Percentiles rank a stretch among this genome's conserved stretches.
Evolutionary conservation across 2,888 invertebrate species (phyloP).

Genomic region (Nemotelus nigrinus): DNA sequence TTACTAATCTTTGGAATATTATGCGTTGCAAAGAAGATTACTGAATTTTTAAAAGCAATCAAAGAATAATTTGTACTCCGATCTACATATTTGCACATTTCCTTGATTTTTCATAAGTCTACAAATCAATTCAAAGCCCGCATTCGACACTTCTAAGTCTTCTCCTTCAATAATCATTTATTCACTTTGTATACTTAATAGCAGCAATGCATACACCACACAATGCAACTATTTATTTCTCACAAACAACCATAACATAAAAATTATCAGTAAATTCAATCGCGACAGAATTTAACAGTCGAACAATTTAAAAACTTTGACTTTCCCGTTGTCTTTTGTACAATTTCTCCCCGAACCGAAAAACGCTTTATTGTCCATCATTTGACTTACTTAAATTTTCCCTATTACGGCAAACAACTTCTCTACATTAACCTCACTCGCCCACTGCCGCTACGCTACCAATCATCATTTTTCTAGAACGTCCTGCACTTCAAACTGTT

Average conservation of each 20-base stretch:
- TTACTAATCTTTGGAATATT: too few species aligned
- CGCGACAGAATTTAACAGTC: constrained; percentile 17
- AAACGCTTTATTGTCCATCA: not conserved
- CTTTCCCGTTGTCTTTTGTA: not conserved
- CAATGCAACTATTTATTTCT: too few species aligned
- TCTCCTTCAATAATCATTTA: too few species aligned
- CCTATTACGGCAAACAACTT: not conserved
- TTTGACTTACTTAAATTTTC: not conserved
- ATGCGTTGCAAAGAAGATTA: too few species aligned
- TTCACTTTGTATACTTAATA: too few species aligned
- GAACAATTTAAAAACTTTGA: constrained; percentile 23
- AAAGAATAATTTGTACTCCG: too few species aligned
- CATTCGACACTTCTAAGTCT: too few species aligned
- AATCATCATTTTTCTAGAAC: not conserved
- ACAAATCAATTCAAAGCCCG: too few species aligned
- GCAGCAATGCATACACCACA: too few species aligned
- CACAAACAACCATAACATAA: not conserved
- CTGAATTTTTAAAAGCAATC: too few species aligned
- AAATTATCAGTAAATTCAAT: constrained; percentile 35
- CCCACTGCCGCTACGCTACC: not conserved
- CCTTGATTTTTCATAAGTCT: too few species aligned
- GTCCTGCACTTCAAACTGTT: not conserved
- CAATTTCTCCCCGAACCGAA: not conserved
- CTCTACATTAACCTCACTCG: not conserved
- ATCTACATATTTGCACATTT: too few species aligned